Conservation (phyloP, 2,113 vertebrate species). For the Indicator maculatus region DNA sequence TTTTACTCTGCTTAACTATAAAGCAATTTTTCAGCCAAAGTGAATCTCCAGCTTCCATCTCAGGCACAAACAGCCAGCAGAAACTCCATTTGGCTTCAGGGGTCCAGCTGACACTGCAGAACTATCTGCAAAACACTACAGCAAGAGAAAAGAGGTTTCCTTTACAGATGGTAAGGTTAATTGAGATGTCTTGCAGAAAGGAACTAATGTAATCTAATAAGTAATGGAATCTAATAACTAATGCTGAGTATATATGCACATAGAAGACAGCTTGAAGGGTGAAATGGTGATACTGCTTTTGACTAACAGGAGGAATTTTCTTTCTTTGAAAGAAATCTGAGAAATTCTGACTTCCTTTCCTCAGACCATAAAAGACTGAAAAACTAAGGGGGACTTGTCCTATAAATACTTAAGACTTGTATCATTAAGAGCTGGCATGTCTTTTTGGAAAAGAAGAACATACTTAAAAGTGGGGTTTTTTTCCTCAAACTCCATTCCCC, state of each 20-base stretch:
- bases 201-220: not conserved
- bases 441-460: not conserved
- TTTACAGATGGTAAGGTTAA: not conserved
- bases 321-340: not conserved
- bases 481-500: not conserved
- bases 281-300: not conserved
- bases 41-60: conserved; percentile 18
- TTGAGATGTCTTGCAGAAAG: not conserved
- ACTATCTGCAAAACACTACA: not conserved
- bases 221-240: not conserved
- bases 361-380: not conserved
- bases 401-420: not conserved
- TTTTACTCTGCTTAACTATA: not conserved
- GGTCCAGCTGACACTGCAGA: not conserved
- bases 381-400: not conserved
- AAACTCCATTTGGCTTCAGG: not conserved
- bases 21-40: conserved; percentile 13
- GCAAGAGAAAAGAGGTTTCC: not conserved
- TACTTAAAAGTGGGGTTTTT: not conserved
- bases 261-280: not conserved
- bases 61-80: not conserved
- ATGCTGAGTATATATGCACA: not conserved
- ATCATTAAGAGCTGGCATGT: not conserved
- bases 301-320: not conserved
- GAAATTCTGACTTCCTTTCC: not conserved